These are phyloP conservation scores for Xiphorhynchus erythropygius DNA, from an alignment of 2,797 vertebrate species.

Conservation along the genomic window DNA sequence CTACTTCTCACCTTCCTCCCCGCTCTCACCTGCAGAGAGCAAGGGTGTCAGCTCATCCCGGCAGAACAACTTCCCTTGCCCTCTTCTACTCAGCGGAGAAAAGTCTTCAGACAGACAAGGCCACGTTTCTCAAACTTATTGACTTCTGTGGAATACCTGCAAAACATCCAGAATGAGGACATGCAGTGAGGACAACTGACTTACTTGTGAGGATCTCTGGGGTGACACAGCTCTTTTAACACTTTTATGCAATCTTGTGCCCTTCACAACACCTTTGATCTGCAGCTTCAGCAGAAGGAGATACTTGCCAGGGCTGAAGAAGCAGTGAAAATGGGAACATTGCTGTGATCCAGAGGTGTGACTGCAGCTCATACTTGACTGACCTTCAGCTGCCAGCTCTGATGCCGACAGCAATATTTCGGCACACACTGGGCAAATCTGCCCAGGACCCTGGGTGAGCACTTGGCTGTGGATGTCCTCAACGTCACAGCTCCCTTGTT, in stretches of 20 bases:
- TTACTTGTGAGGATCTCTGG: background rate
- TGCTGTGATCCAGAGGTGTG: background rate
- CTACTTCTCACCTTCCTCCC: background rate
- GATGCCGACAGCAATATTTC: background rate
- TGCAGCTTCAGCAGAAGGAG: background rate
- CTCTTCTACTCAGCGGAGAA: background rate
- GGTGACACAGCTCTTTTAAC: accelerated
- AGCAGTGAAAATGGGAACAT: background rate
- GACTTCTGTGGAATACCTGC: background rate
- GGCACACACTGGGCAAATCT: background rate
- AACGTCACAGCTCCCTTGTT: background rate
- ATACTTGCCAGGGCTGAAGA: background rate
- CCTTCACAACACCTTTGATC: background rate
- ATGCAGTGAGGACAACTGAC: background rate
- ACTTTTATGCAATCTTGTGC: background rate
- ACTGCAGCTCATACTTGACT: background rate
- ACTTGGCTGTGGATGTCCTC: background rate
- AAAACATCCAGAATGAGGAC: background rate
- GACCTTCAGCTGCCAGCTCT: constrained; percentile 31
- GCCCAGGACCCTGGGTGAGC: background rate
- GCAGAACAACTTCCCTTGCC: background rate
- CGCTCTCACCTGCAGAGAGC: background rate
- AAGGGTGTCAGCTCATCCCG: background rate
- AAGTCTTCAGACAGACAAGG: background rate
- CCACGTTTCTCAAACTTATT: background rate